Evolutionary conservation across 2,113 vertebrate genomes (phyloP).

Genomic region (Semnornis frantzii): DNA sequence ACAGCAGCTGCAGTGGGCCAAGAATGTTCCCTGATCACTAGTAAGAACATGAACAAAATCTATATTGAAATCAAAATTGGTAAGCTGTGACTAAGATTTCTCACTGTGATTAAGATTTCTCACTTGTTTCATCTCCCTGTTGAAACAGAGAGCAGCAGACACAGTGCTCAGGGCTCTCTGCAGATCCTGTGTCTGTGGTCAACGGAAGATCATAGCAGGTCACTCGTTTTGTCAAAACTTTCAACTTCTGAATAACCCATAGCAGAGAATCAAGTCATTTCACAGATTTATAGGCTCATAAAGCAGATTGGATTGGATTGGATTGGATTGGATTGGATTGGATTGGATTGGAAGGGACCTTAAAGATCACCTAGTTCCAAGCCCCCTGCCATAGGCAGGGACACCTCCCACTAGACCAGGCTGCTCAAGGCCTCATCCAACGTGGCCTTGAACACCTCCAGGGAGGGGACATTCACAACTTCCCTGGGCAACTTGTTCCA

Average conservation of each 20-base stretch:
- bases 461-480: no score
- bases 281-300: not conserved
- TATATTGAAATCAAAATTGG: not conserved
- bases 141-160: not conserved
- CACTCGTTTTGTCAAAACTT: not conserved
- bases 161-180: not conserved
- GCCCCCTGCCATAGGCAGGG: no score
- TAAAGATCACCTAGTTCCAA: no score
- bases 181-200: not conserved
- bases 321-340: no score
- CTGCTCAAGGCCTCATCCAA: no score
- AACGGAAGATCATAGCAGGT: not conserved
- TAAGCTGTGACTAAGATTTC: not conserved
- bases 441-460: no score
- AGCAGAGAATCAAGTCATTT: not conserved
- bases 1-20: conserved; percentile 14
- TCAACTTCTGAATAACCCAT: not conserved
- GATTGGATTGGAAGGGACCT: no score
- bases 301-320: no score
- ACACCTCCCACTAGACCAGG: no score
- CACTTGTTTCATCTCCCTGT: not conserved
- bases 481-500: no score
- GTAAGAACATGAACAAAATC: not conserved
- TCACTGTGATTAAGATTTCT: not conserved
- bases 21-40: not conserved